Evolutionary conservation across 1,140 invertebrate species (phyloP).

Genomic region (Zaprionus kolodkinae): DNA sequence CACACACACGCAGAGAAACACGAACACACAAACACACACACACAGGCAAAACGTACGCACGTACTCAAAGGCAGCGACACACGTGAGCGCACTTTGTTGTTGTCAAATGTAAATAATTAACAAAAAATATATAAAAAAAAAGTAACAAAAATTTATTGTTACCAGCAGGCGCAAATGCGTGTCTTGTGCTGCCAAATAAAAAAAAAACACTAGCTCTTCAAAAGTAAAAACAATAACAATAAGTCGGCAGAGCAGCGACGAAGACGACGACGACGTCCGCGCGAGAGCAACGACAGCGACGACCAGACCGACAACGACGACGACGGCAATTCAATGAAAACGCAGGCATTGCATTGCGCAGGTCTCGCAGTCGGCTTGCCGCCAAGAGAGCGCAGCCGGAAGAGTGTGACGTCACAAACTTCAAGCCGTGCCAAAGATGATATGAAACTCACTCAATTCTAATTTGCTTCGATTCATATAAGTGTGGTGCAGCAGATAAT

Average conservation of each 20-base stretch:
- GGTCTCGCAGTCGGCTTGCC: conserved; percentile 25
- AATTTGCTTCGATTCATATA: no score
- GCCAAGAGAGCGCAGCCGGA: conserved; percentile 10
- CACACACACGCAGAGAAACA: not conserved
- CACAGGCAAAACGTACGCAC: not conserved
- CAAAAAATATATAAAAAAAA: not conserved
- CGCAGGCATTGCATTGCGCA: conserved; percentile 29
- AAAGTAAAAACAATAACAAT: conserved; percentile 55
- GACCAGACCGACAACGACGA: conserved; percentile 25
- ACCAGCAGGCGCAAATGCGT: conserved; percentile 43
- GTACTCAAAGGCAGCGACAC: conserved; percentile 21
- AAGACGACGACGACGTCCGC: conserved; percentile 50
- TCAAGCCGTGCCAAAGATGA: not conserved
- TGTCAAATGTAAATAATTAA: conserved; percentile 24
- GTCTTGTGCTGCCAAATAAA: conserved; percentile 41
- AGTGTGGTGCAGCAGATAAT: no score
- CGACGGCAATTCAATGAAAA: conserved; percentile 38
- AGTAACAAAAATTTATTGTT: conserved; percentile 6
- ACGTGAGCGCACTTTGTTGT: conserved; percentile 25
- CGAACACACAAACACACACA: conserved; percentile 19
- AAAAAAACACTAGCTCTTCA: conserved; percentile 42
- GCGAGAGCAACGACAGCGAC: conserved; percentile 51
- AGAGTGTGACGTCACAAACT: conserved; percentile 35
- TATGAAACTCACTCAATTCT: not conserved
- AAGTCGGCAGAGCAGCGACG: conserved; percentile 49